Percentiles rank a stretch among this genome's conserved stretches.
Evolutionary conservation across 1,140 invertebrate species (phyloP).

Genomic region (Penaeus indicus): DNA sequence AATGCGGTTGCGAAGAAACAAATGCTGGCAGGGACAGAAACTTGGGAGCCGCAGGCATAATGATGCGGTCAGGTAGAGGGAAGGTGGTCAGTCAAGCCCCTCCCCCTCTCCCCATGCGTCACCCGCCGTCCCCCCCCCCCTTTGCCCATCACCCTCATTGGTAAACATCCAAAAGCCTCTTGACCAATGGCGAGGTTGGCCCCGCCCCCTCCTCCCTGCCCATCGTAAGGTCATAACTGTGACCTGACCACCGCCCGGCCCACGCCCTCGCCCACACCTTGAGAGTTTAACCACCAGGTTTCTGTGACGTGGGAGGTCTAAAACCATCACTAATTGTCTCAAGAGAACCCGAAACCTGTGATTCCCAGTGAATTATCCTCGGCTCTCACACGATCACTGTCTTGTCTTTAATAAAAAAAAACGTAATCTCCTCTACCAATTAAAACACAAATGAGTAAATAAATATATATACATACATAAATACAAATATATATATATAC

Average conservation of each 20-base stretch:
- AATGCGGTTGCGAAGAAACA: background rate
- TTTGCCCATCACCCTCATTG: conserved; percentile 52
- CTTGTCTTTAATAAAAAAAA: too few relatives aligned
- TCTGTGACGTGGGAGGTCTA: conserved; percentile 32
- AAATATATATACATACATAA: too few relatives aligned
- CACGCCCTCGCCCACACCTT: background rate
- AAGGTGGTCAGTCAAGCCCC: conserved; percentile 32
- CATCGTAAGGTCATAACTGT: conserved; percentile 33
- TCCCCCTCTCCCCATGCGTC: background rate
- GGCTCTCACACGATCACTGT: too few relatives aligned
- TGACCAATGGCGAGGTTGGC: conserved; percentile 52
- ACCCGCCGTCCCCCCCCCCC: background rate
- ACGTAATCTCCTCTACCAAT: too few relatives aligned
- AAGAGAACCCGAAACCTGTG: conserved; percentile 1
- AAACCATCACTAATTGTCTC: conserved; percentile 17
- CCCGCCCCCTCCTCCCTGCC: conserved; percentile 41
- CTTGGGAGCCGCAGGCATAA: conserved; percentile 28
- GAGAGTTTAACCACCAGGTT: background rate
- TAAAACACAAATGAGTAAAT: too few relatives aligned
- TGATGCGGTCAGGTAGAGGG: conserved; percentile 47
- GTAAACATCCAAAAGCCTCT: conserved; percentile 48
- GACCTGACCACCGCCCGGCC: conserved; percentile 32
- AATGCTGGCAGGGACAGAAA: background rate
- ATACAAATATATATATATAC: background rate
- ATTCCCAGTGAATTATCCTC: conserved; percentile 4